phyloP scores from a whole-genome alignment of 2,888 invertebrate species.

The Erynnis tages region DNA sequence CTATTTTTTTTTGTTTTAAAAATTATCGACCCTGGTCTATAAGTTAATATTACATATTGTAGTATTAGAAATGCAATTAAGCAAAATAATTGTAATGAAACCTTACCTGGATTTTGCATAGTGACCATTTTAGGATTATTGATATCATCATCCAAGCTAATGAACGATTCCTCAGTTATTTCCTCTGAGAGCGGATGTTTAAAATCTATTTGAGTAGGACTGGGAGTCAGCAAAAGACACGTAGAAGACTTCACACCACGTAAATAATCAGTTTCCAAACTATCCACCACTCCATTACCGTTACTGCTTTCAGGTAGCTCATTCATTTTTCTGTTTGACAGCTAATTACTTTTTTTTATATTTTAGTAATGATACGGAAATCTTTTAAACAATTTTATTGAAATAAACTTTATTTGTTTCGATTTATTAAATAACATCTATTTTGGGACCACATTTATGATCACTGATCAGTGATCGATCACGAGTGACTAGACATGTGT shows the following conservation, averaged over 20 bases:
- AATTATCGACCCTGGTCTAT: no score
- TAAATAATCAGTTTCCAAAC: slow-evolving; percentile 67
- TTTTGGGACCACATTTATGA: no score
- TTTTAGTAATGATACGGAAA: no score
- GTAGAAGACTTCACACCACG: slow-evolving; percentile 85
- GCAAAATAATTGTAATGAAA: not conserved
- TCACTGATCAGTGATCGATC: no score
- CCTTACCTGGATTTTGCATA: slow-evolving; percentile 58
- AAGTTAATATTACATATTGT: no score
- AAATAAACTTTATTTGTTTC: no score
- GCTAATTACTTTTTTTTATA: not conserved
- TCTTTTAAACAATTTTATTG: no score
- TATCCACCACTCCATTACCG: slow-evolving; percentile 47
- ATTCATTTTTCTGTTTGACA: slow-evolving; percentile 54
- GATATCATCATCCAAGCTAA: slow-evolving; percentile 50
- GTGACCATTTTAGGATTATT: slow-evolving; percentile 53
- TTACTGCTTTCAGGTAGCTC: slow-evolving; percentile 55
- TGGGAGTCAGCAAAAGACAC: slow-evolving; percentile 83
- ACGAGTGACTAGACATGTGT: no score
- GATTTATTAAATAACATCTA: no score
- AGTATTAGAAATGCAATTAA: not conserved
- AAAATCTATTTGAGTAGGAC: slow-evolving; percentile 81
- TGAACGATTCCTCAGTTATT: slow-evolving; percentile 70
- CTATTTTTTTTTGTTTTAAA: no score
- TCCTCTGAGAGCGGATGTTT: slow-evolving; percentile 82